These are phyloP conservation scores for Drosophila oshimai DNA, from an alignment of 1,140 invertebrate genomes.

Conservation along the genomic window DNA sequence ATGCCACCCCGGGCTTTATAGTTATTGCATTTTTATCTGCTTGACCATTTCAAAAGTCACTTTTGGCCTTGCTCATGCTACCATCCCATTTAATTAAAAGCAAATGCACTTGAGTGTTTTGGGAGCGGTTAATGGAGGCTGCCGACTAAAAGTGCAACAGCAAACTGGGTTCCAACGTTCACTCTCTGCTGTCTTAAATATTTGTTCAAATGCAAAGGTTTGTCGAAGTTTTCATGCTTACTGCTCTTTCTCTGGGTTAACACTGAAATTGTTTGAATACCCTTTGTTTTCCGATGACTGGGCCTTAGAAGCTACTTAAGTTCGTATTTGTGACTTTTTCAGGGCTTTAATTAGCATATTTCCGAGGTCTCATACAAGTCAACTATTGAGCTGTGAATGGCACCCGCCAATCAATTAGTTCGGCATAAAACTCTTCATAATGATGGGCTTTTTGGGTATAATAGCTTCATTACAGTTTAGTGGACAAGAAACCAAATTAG, in stretches of 20 bases:
- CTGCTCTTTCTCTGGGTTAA: too few relatives aligned
- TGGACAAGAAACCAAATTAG: too few relatives aligned
- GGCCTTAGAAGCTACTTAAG: slow-evolving; percentile 5
- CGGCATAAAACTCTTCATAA: background rate
- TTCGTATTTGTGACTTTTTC: slow-evolving; percentile 39
- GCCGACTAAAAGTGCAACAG: background rate
- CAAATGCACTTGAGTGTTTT: slow-evolving; percentile 54
- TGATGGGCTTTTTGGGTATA: background rate
- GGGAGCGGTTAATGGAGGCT: slow-evolving; percentile 36
- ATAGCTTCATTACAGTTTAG: background rate
- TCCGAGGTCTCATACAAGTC: slow-evolving; percentile 12
- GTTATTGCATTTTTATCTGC: slow-evolving; percentile 76
- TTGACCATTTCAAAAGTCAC: slow-evolving; percentile 70
- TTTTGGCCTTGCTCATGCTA: slow-evolving; percentile 35
- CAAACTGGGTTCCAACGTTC: slow-evolving; percentile 40
- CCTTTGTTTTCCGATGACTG: slow-evolving; percentile 17
- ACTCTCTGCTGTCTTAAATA: background rate
- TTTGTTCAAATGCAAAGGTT: too few relatives aligned
- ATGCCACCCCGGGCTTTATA: slow-evolving; percentile 55
- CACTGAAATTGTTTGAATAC: too few relatives aligned
- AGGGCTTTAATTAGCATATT: slow-evolving; percentile 50
- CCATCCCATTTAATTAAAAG: slow-evolving; percentile 63
- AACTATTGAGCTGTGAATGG: slow-evolving; percentile 15
- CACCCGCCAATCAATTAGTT: slow-evolving; percentile 12
- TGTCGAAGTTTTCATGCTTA: background rate